phyloP scores from a whole-genome alignment of 2,888 invertebrate genomes.

The Melitaea athalia region DNA sequence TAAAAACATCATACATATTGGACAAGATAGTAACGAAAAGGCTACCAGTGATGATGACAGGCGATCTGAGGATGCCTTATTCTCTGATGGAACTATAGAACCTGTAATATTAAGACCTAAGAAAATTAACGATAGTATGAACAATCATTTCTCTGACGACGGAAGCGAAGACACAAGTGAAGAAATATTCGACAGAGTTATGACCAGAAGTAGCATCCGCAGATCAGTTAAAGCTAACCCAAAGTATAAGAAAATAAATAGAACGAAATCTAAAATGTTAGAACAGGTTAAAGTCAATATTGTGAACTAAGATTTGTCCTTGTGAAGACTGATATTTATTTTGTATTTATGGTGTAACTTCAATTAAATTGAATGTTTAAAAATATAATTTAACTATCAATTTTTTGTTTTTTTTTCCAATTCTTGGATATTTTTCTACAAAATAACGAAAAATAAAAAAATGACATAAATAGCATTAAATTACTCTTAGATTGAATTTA shows the following conservation, averaged over 20 bases:
- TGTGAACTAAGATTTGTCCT: constrained; percentile 52
- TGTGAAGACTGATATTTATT: constrained; percentile 34
- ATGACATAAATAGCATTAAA: background rate
- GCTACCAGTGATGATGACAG: constrained; percentile 70
- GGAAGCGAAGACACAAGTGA: constrained; percentile 79
- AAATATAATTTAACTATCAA: constrained; percentile 4
- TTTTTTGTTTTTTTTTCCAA: background rate
- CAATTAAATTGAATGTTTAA: constrained; percentile 34
- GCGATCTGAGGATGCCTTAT: constrained; percentile 55
- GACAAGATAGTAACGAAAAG: constrained; percentile 61
- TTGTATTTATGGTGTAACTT: constrained; percentile 31
- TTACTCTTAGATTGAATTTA: no score
- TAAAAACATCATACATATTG: constrained; percentile 50
- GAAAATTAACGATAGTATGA: constrained; percentile 75
- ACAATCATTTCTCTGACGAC: constrained; percentile 77
- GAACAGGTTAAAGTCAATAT: constrained; percentile 77
- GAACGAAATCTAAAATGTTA: constrained; percentile 72
- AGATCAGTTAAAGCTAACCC: constrained; percentile 77
- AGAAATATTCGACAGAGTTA: constrained; percentile 75
- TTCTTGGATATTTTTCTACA: background rate
- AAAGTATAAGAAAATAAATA: constrained; percentile 77
- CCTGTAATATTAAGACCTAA: constrained; percentile 64
- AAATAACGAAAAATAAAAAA: background rate
- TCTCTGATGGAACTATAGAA: constrained; percentile 62
- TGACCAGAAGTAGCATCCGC: constrained; percentile 73